A percentile compares a stretch with the other conserved stretches of the same genome.
phyloP scores from a whole-genome alignment of 2,888 invertebrate species.

The Tineola bisselliella region DNA sequence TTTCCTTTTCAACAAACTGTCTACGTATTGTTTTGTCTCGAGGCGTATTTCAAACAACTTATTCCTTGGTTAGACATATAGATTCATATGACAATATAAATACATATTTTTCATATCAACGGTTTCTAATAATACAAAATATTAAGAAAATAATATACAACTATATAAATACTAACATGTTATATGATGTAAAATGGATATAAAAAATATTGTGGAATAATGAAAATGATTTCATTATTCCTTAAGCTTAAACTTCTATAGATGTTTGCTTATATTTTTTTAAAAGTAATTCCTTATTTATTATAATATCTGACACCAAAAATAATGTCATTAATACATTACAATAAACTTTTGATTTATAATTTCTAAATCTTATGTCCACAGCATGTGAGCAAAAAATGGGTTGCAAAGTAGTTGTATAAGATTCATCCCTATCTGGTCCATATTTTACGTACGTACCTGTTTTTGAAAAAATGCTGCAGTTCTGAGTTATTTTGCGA shows the following conservation, averaged over 20 bases:
- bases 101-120: neutral
- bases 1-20: neutral
- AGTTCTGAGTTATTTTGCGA: constrained; percentile 3
- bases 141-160: no score
- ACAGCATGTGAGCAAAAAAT: neutral
- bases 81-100: neutral
- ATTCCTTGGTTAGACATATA: neutral
- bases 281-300: no score
- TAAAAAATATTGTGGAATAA: no score
- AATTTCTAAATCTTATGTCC: neutral
- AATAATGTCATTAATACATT: neutral
- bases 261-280: no score
- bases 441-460: neutral
- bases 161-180: no score
- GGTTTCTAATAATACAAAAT: no score
- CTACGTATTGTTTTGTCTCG: constrained; percentile 5
- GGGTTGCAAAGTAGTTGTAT: neutral
- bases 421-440: neutral
- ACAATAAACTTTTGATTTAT: neutral
- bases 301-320: neutral
- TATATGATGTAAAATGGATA: no score
- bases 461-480: constrained; percentile 4
- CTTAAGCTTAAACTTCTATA: no score
- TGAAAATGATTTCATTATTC: no score
- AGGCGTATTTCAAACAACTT: constrained; percentile 8